Base-by-base conservation (phyloP, 2,888 invertebrate genomes). In the Ophion costatus region DNA sequence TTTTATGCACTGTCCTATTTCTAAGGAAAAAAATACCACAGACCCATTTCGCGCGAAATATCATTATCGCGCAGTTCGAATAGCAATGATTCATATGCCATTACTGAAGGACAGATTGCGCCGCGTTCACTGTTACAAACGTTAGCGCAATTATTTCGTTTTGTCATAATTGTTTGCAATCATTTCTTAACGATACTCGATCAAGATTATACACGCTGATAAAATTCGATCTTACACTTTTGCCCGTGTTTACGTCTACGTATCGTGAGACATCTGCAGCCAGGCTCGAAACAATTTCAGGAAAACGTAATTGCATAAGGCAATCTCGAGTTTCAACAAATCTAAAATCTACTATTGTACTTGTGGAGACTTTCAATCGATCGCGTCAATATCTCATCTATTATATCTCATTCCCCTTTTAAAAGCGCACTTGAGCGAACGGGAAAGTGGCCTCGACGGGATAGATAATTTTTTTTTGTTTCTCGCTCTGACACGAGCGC, bases 401-500 rank as follows among this genome's bases (percentile, higher is more conserved):
- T 22, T 57, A 67, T 57, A 57, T 57, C 66, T 20, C 42, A 38
- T 57, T 57, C 42, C 24, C 57, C 11, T 38, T 24, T 20, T 5
- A 74, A 61, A 74, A 61, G 38, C n/a, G 59, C 38, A 42, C 24
- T 22, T 42, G 61, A 69, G 56, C 11, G 42, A 71, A 22, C 51
- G 57, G 38, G 67, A 77, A 38, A 57, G 67, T 66, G 17, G 51
- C 75, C 22, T 22, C 17, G 9, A 57, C 24, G 11, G 22, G 14
- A 33, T 17, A 9, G 38, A 67, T 57, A 29, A 59, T 67, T 77
- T 57, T 57, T 67, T 77, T 66, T 24, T 66, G 11, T 33, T 61
- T 42, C 22, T 24, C 22, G 24, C 63, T 29, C 29, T 51, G 63
- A 10, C n/a, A 11, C 14, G 24, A 67, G 17, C 14, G 33, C 51